Percentiles rank a stretch among this genome's conserved stretches.
Conservation (phyloP, 1,140 invertebrate genomes). For the Drosophila busckii region DNA sequence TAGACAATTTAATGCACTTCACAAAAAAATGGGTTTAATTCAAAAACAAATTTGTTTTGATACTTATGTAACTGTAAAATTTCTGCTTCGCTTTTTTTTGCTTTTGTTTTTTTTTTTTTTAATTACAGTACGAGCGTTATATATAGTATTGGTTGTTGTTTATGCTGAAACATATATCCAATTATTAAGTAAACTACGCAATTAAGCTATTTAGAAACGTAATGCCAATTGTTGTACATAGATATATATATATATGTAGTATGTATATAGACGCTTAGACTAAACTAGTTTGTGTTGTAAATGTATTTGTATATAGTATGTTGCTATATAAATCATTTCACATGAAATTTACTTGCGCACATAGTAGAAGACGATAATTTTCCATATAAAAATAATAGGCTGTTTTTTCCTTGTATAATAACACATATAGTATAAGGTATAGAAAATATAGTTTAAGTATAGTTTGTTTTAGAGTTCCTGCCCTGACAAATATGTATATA, state of each 20-base stretch:
- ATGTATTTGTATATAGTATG: too few relatives aligned
- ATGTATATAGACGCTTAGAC: too few relatives aligned
- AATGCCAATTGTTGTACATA: slow-evolving; percentile 30
- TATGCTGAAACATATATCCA: background rate
- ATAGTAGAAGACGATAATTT: slow-evolving; percentile 20
- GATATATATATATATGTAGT: too few relatives aligned
- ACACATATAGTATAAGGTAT: too few relatives aligned
- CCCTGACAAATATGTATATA: background rate
- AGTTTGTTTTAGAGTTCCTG: slow-evolving; percentile 5
- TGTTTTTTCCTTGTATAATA: too few relatives aligned
- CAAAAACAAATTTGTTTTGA: too few relatives aligned
- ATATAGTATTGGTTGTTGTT: background rate
- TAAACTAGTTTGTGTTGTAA: too few relatives aligned
- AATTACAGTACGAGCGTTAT: background rate
- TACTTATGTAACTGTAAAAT: slow-evolving; percentile 7
- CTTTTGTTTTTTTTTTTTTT: background rate
- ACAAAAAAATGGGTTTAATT: too few relatives aligned
- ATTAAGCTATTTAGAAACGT: slow-evolving; percentile 19
- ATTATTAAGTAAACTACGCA: slow-evolving; percentile 28
- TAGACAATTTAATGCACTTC: too few relatives aligned
- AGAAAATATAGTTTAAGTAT: slow-evolving; percentile 18
- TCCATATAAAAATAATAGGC: too few relatives aligned
- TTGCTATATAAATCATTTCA: slow-evolving; percentile 27
- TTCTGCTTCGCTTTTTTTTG: slow-evolving; percentile 2
- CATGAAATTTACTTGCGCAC: slow-evolving; percentile 7